A percentile compares a stretch with the other conserved stretches of the same genome.
Evolutionary conservation across 2,113 vertebrate species (phyloP).

Genomic region (Syngnathus scovelli): DNA sequence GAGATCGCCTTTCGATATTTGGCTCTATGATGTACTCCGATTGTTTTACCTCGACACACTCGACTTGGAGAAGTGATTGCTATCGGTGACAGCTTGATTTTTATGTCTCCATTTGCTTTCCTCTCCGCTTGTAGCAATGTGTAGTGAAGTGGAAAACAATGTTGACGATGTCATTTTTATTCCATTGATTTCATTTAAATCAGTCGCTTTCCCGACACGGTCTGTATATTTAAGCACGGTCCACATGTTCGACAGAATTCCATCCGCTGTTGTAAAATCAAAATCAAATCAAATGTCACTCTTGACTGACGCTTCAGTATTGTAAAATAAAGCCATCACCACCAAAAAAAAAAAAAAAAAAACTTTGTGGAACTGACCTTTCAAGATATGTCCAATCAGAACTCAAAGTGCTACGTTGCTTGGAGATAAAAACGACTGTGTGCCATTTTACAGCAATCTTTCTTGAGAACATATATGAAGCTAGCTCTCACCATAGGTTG

Average conservation of each 20-base stretch:
- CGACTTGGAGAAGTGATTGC: not conserved
- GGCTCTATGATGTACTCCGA: not conserved
- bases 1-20: not conserved
- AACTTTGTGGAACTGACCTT: not conserved
- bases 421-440: not conserved
- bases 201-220: no score
- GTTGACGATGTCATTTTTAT: no score
- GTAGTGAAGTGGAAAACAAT: no score
- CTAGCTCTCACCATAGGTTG: not conserved
- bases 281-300: no score
- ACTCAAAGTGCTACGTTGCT: not conserved
- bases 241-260: no score
- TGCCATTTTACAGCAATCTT: constrained; percentile 5
- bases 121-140: no score
- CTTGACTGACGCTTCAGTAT: no score
- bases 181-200: no score
- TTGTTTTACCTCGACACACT: not conserved
- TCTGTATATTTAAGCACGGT: no score
- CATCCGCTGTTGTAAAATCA: no score
- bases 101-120: no score
- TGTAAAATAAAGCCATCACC: no score
- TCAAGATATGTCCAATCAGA: not conserved
- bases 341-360: not conserved
- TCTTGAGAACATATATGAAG: not conserved
- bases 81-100: not conserved